Percentiles rank a stretch among this genome's conserved stretches.
Conservation (phyloP, 2,797 vertebrate species). For the Ara ararauna region DNA sequence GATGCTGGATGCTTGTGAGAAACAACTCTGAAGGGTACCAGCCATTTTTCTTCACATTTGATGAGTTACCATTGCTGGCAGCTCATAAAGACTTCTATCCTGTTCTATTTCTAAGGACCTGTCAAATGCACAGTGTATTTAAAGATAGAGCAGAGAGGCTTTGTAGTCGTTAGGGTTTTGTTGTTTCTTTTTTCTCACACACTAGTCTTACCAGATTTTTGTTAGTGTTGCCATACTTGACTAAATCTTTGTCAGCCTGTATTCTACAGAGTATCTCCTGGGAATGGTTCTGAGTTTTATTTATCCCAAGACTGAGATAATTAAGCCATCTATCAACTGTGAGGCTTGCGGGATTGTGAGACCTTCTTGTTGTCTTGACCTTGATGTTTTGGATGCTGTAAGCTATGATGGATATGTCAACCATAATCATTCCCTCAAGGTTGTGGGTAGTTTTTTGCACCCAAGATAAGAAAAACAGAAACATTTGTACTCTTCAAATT, state of each 20-base stretch:
- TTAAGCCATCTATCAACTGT: conserved; percentile 73
- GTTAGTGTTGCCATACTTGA: conserved; percentile 31
- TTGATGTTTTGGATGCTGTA: conserved; percentile 56
- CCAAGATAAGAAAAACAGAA: conserved; percentile 22
- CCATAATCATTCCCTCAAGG: conserved; percentile 46
- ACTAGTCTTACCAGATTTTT: conserved; percentile 53
- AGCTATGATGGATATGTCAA: conserved; percentile 51
- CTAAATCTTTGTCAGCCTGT: conserved; percentile 65
- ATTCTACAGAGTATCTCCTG: conserved; percentile 2
- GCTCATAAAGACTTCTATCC: conserved; percentile 40
- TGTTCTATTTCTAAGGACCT: conserved; percentile 20
- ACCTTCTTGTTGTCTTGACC: conserved; percentile 69
- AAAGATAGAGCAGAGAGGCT: not conserved
- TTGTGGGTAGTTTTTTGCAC: not conserved
- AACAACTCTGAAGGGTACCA: not conserved
- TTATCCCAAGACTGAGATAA: conserved; percentile 64
- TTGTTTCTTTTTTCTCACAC: not conserved
- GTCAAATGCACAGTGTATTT: conserved; percentile 14
- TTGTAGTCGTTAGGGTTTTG: not conserved
- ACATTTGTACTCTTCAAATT: conserved; percentile 42
- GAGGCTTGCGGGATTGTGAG: not conserved
- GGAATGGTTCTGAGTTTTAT: conserved; percentile 29
- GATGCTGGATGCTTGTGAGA: conserved; percentile 29
- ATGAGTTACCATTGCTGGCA: not conserved
- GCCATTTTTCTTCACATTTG: conserved; percentile 19